Evolutionary conservation across 2,888 invertebrate genomes (phyloP), one percentile per base, ranked within the genome.

Genomic region (Blera fallax): DNA sequence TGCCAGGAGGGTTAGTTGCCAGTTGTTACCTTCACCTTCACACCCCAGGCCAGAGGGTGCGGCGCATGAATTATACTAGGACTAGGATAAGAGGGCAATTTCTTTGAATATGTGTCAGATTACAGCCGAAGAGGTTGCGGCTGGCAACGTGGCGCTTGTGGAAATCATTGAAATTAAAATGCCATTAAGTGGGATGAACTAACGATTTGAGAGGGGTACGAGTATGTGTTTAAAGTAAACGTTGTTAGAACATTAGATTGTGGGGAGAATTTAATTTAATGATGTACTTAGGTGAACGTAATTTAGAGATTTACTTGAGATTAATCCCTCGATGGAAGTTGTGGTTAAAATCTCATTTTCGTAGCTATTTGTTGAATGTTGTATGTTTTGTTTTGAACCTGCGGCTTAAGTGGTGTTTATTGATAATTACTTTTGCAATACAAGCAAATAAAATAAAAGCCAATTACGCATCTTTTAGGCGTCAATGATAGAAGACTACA

Each of bases 141-240:
- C n/a, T 43, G 27, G 60, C 21, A 14, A 6, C 37, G 16, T 34
- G 62, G 56, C 8, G 60, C 43, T 77, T 43, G 60, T 78, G 45
- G 34, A 58, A 70, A 70, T 64, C 78, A 34, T 29, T 37, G 54
- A 43, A 78, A 78, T 78, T 78, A 78, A 78, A 78, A 78, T 62
- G 69, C 62, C 70, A 78, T 78, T 62, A 78, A 6, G 29, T 65
- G 48, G 64, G 65, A 43, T 73, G 52, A 74, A 65, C 67, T 52
- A 16, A 10, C 40, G 27, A n/a, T 29, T 18, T 40, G 24, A 40
- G 16, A n/a, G n/a, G 56, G 45, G 34, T 70, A n/a, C 8, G 56
- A 32, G 34, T 70, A 24, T 58, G 69, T 29, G 40, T n/a, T 48
- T 58, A 56, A 43, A 32, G 45, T 70, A 21, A 70, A 58, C 56